Evolutionary conservation across 2,888 invertebrate species (phyloP).

Genomic region (Augiades crinisus): DNA sequence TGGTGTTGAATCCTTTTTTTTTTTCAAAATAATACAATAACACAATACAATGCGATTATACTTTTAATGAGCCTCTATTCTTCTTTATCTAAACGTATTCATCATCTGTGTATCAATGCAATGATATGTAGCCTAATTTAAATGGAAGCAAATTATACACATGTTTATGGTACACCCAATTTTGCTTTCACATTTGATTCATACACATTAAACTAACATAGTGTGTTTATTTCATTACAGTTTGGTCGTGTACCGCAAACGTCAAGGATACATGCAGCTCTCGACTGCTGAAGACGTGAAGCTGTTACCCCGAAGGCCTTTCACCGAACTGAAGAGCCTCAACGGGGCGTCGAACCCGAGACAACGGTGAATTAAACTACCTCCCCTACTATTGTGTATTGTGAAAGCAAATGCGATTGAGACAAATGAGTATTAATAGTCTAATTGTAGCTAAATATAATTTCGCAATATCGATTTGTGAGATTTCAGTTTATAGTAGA

Average conservation of each 20-base stretch:
- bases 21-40: no score
- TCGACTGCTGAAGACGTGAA: constrained; percentile 56
- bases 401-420: constrained; percentile 26
- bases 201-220: background rate
- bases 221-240: constrained; percentile 58
- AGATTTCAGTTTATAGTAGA: constrained; percentile 1
- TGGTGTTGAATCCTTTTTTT: no score
- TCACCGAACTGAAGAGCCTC: constrained; percentile 69
- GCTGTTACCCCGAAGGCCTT: constrained; percentile 56
- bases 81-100: no score
- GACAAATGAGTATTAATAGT: constrained; percentile 22
- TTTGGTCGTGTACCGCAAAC: constrained; percentile 68
- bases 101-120: no score
- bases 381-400: constrained; percentile 34
- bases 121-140: no score
- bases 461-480: background rate
- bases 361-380: constrained; percentile 49
- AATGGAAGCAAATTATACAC: no score
- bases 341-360: constrained; percentile 55
- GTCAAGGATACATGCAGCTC: constrained; percentile 51
- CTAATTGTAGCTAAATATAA: background rate
- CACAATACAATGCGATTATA: no score
- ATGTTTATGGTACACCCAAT: background rate
- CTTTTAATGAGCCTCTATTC: no score
- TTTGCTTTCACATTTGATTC: background rate